Evolutionary conservation across 2,113 vertebrate species (phyloP), one percentile per base, ranked within the genome.

Genomic region (Epinephelus fuscoguttatus): DNA sequence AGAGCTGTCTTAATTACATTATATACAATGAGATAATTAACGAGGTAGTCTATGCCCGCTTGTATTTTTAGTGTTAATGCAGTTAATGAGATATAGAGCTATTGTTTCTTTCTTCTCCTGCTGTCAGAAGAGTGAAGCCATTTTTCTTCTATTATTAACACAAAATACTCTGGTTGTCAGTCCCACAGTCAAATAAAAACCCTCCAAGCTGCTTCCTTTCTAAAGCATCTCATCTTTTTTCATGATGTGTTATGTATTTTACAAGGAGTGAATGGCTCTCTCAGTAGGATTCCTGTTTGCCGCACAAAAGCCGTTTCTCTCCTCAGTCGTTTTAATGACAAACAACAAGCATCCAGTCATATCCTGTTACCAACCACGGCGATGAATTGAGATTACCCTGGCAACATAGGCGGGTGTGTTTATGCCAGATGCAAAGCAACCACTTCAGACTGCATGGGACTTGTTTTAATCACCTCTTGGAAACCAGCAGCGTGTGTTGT

Each of bases 341-440:
- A 84, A 88, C 72, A 84, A 78, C 84, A 77, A 78, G 70, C 68
- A 84, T 80, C 80, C 82, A 76, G 85, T 92, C 88, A 82, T 75
- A 84, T 89, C 89, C 87, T 84, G 85, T 88, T 70, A 78, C 81
- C 71, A 67, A 69, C 70, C 53, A 10, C 27, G 47, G 80, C 18
- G 78, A 71, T 85, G 82, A 86, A 80, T 62, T 45, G 21, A 82
- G 79, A 91, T 92, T 84, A 78, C 78, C 76, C 14, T 67, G 82
- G 80, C 75, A 88, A 89, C 86, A 70, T 23, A 56, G 33, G 50
- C 15, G 19, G 53, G 75, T 42, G 68, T 81, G 75, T 89, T 87
- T 57, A 82, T 72, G 18, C 60, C 78, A 80, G 45, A 87, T 77
- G 83, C 77, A 84, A 81, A 88, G 60, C 67, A 80, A 57, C 53